A percentile compares a stretch with the other conserved stretches of the same genome.
phyloP scores from a whole-genome alignment of 64 coral and sea anemone genomes.

The Orbicella faveolata region DNA sequence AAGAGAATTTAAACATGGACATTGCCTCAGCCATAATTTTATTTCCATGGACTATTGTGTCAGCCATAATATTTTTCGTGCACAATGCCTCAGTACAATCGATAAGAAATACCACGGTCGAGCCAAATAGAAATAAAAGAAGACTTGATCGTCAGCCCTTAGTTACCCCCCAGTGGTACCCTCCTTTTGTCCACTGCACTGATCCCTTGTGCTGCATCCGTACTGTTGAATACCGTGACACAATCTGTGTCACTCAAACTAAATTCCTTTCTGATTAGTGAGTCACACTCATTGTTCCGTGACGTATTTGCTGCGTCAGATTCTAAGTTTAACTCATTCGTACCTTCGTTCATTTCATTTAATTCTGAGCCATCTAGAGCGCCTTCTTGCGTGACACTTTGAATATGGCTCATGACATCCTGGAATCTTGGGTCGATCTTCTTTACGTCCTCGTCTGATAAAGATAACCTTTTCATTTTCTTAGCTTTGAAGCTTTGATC shows the following conservation, averaged over 20 bases:
- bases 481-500: background rate
- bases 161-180: background rate
- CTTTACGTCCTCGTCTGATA: background rate
- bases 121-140: too few species aligned
- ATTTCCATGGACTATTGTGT: too few species aligned
- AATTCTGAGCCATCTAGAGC: too few species aligned
- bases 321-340: background rate
- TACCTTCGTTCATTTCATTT: background rate
- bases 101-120: too few species aligned
- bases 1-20: too few species aligned
- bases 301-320: background rate
- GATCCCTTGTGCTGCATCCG: too few species aligned
- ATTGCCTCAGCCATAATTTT: too few species aligned
- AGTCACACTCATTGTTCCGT: background rate
- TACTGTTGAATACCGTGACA: background rate
- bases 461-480: slow-evolving; percentile 1
- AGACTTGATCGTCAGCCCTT: too few species aligned
- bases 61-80: too few species aligned
- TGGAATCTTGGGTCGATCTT: background rate
- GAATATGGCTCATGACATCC: background rate
- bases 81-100: too few species aligned
- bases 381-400: background rate
- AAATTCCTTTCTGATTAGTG: background rate
- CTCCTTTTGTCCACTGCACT: background rate
- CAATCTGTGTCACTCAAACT: background rate